Percentiles rank a stretch among this genome's conserved stretches.
Evolutionary conservation across 1,140 invertebrate species (phyloP).

Genomic region (Globodera ellingtonae): DNA sequence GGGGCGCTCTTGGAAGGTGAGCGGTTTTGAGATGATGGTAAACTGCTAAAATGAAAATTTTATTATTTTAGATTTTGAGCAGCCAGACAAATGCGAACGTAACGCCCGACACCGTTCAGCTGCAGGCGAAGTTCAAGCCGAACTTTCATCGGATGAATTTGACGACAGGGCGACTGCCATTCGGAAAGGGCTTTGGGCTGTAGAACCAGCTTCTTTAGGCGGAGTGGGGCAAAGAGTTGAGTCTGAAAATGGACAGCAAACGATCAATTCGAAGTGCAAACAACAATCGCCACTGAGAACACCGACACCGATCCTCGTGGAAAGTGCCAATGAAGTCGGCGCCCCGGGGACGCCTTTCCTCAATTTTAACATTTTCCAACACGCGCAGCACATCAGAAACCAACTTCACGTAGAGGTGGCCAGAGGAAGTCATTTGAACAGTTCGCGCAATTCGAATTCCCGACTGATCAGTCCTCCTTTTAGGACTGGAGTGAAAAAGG

Average conservation of each 20-base stretch:
- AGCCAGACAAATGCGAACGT: neutral
- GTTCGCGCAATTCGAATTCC: conserved; percentile 1
- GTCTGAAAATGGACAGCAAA: neutral
- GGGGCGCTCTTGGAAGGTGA: neutral
- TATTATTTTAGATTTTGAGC: neutral
- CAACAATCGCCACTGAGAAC: neutral
- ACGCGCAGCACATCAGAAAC: neutral
- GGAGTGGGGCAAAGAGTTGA: neutral
- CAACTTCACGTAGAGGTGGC: conserved; percentile 8
- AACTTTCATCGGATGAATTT: conserved; percentile 5
- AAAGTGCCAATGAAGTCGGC: neutral
- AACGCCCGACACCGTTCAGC: neutral
- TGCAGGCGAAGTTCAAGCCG: conserved; percentile 4
- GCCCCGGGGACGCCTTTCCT: neutral
- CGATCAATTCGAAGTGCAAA: neutral
- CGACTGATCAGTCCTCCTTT: conserved; percentile 7
- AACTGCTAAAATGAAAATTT: neutral
- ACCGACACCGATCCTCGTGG: neutral
- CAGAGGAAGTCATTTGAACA: conserved; percentile 7
- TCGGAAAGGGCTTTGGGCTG: neutral
- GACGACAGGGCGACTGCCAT: neutral
- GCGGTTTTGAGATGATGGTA: neutral
- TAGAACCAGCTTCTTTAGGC: too few relatives aligned
- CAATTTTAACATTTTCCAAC: neutral
- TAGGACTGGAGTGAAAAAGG: neutral